These are phyloP conservation scores for Pitangus sulphuratus DNA, from an alignment of 2,797 vertebrate species.

Conservation along the genomic window DNA sequence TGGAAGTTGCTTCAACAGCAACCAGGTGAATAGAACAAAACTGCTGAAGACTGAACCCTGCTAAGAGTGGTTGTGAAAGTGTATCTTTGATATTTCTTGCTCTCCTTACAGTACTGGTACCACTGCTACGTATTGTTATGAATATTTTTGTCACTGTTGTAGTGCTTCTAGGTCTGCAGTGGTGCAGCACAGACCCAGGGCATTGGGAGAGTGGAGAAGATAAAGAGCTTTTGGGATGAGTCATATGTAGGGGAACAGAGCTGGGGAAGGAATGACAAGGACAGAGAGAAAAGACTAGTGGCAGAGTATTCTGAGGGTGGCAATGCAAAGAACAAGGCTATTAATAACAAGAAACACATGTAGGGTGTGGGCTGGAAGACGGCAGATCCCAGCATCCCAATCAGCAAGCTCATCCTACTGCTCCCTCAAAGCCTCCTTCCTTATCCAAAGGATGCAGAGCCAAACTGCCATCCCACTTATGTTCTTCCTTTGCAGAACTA, in stretches of 20 bases:
- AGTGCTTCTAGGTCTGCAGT: not conserved
- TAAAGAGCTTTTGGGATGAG: not conserved
- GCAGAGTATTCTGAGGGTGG: conserved; percentile 4
- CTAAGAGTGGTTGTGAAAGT: not conserved
- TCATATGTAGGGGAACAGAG: not conserved
- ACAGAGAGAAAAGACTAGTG: not conserved
- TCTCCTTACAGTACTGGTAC: not conserved
- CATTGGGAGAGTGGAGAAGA: not conserved
- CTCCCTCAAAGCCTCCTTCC: conserved; percentile 1
- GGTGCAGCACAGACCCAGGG: not conserved
- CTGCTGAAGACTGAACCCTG: not conserved
- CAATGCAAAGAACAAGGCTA: conserved; percentile 3
- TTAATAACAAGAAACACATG: not conserved
- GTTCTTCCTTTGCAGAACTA: not conserved
- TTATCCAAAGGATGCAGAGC: not conserved
- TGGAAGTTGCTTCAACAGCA: not conserved
- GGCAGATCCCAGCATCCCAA: conserved; percentile 1
- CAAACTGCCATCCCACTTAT: not conserved
- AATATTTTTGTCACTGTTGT: not conserved
- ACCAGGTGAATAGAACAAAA: not conserved
- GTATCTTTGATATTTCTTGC: not conserved
- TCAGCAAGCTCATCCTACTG: not conserved
- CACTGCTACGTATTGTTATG: not conserved
- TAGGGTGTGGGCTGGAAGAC: not conserved
- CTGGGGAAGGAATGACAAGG: not conserved